Percentiles rank a stretch among this genome's conserved stretches.
Conservation (phyloP, 2,113 vertebrate genomes). For the Catharus bicknelli region DNA sequence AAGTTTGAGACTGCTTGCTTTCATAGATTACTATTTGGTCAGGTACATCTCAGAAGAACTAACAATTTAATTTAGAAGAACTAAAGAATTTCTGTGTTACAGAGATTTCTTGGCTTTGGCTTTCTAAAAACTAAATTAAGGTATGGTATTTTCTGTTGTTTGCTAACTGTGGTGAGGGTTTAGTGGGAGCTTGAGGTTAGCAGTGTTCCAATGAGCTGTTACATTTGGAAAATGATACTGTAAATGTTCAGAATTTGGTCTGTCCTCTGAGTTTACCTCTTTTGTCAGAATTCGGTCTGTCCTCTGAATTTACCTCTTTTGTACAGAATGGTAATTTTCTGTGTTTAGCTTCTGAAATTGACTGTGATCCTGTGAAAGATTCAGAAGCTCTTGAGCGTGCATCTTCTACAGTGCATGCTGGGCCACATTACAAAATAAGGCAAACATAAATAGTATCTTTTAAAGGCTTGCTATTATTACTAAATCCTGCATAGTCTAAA, state of each 20-base stretch:
- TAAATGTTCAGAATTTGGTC: background rate
- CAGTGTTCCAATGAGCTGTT: background rate
- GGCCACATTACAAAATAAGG: background rate
- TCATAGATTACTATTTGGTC: background rate
- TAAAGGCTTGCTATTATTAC: background rate
- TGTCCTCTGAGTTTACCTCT: background rate
- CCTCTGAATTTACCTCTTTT: background rate
- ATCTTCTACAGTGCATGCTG: background rate
- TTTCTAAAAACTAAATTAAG: background rate
- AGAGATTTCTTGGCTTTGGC: background rate
- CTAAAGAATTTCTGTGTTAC: background rate
- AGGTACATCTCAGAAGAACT: background rate
- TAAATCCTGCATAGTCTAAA: background rate
- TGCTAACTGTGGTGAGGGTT: background rate
- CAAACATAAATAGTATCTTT: background rate
- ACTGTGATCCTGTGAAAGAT: background rate
- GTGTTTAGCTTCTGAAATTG: background rate
- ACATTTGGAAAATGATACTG: rapidly evolving
- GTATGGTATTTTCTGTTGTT: background rate
- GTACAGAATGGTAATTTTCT: background rate
- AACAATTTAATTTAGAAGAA: background rate
- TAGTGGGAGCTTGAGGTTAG: background rate
- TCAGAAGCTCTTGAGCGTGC: background rate
- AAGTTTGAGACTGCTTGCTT: background rate
- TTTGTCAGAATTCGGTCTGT: background rate